Conservation (phyloP, 2,797 vertebrate species). For the Xyrichtys novacula region DNA sequence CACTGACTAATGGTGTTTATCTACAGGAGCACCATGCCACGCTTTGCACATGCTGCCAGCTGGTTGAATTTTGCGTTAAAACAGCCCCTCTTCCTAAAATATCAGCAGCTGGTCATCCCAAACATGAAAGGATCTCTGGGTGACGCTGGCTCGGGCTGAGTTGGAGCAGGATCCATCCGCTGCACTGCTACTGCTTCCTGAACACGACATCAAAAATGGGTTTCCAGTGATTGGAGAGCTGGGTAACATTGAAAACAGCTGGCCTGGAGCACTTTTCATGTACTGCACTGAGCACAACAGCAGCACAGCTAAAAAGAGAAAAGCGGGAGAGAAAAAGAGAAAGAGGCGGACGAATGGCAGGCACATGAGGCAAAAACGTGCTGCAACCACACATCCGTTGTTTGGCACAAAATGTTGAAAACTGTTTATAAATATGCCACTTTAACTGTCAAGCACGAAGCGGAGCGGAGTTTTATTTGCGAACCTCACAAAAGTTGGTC, state of each 20-base stretch:
- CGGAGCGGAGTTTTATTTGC: constrained; percentile 65
- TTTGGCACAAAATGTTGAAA: constrained; percentile 70
- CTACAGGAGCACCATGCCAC: constrained; percentile 66
- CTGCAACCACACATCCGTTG: constrained; percentile 67
- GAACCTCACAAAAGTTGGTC: constrained; percentile 70
- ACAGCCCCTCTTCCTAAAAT: constrained; percentile 63
- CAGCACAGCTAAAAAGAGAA: constrained; percentile 47
- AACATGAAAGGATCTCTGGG: constrained; percentile 66
- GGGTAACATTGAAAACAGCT: constrained; percentile 71
- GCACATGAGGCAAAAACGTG: constrained; percentile 75
- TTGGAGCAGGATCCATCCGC: constrained; percentile 67
- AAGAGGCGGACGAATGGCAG: constrained; percentile 49
- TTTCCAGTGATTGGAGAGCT: constrained; percentile 67
- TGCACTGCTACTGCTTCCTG: constrained; percentile 62
- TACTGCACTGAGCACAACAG: constrained; percentile 55
- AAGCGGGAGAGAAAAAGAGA: constrained; percentile 42
- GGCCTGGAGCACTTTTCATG: constrained; percentile 59
- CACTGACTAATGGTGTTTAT: constrained; percentile 81
- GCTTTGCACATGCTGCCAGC: constrained; percentile 61
- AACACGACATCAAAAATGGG: constrained; percentile 68
- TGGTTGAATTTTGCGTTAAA: constrained; percentile 48
- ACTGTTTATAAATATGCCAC: constrained; percentile 78
- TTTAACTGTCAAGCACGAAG: constrained; percentile 71
- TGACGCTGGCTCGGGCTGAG: constrained; percentile 49
- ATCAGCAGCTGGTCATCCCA: constrained; percentile 60